Evolutionary conservation across 2,797 vertebrate species (phyloP).

Genomic region (Chaetophractus vellerosus): DNA sequence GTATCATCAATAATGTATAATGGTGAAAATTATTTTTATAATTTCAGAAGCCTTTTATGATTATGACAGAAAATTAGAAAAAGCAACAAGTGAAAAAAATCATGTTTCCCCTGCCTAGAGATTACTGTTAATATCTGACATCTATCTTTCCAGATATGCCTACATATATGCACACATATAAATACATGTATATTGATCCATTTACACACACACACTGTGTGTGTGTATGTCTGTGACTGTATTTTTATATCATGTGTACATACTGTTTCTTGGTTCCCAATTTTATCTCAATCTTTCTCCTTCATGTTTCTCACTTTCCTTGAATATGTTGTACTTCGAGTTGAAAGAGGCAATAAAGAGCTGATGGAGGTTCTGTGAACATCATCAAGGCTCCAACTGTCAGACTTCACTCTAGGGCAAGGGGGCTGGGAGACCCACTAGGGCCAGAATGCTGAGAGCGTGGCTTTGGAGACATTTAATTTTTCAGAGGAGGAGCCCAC

Average conservation of each 20-base stretch:
- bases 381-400: accelerated
- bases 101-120: not conserved
- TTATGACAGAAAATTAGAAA: not conserved
- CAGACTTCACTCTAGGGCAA: not conserved
- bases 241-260: not conserved
- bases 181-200: no score
- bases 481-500: not conserved
- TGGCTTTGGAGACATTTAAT: not conserved
- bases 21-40: not conserved
- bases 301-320: not conserved
- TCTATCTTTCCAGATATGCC: not conserved
- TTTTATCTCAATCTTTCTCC: not conserved
- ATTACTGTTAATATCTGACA: not conserved
- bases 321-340: not conserved
- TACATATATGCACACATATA: not conserved
- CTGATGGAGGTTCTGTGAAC: no score
- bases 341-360: not conserved
- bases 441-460: not conserved
- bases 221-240: not conserved
- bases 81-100: not conserved
- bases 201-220: not conserved
- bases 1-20: no score
- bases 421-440: accelerated
- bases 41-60: not conserved
- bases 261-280: not conserved